Base-by-base conservation (phyloP, 2,797 vertebrate species). In the Melanotaenia nigrans region DNA sequence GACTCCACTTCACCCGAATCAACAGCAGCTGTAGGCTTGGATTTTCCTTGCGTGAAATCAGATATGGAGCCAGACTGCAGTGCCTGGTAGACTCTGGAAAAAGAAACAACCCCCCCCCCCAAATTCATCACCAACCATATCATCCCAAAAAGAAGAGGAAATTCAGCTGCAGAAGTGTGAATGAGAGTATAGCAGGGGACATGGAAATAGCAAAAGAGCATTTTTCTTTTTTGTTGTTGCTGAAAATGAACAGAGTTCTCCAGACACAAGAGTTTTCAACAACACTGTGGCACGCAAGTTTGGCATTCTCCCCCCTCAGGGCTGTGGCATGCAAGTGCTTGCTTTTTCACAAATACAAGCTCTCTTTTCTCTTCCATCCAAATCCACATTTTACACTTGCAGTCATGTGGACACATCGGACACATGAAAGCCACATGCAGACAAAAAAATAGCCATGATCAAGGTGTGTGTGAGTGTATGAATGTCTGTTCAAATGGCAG, bases 271-370 rank as follows among this genome's bases (percentile, higher is more conserved):
- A 92, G 86, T 91, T 94, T 93, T 93, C 87, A 94, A 95, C 89
- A 75, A 94, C 93, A 86, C 87, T 76, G 85, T 94, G 92, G 93
- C 95, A 95, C 94, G 92, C 93, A 93, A 90, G 85, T 92, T 92
- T 91, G 86, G 89, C 91, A 91, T 90, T 86, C 88, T 87, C 85
- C 89, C 91, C 93, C 92, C 93, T 90, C 87, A 70, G 90, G 93
- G 91, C 89, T 78, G 76, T 92, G 88, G 91, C 93, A 83, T 93
- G 93, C 93, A 91, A 94, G 82, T 76, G 89, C 93, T 92, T 92
- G 92, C 90, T 90, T 72, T 79, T 91, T 87, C 87, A 87, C 87
- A 92, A 89, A 92, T 79, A 93, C 90, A 91, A 89, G 83, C 86
- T 87, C 81, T 85, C 84, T 92, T 93, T 90, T 92, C 89, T 91